Evolutionary conservation across 2,113 vertebrate species (phyloP).

Genomic region (Talpa occidentalis): DNA sequence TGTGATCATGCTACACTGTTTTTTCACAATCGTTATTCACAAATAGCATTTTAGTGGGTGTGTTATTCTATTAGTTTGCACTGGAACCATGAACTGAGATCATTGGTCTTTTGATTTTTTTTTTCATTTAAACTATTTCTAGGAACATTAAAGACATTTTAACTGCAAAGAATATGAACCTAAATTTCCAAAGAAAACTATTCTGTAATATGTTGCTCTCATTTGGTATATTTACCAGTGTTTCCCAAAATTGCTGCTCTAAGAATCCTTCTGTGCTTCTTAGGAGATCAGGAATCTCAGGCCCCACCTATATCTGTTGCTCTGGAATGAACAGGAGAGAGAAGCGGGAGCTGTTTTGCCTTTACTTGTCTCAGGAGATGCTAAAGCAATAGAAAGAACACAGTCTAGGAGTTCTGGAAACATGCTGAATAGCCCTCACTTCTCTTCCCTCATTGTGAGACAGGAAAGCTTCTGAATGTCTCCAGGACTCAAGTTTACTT

Average conservation of each 20-base stretch:
- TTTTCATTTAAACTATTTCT: neutral
- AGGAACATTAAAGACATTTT: neutral
- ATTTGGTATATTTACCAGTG: neutral
- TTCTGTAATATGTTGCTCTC: neutral
- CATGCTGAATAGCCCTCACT: neutral
- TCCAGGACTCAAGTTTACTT: neutral
- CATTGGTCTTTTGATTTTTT: slow-evolving; percentile 30
- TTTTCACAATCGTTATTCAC: neutral
- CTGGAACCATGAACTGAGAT: neutral
- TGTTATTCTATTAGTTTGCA: neutral
- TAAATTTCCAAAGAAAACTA: slow-evolving; percentile 47
- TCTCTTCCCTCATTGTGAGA: neutral
- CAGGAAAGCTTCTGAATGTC: neutral
- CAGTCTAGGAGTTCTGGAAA: neutral
- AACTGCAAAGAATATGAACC: neutral
- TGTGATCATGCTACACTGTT: neutral
- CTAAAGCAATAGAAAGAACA: neutral
- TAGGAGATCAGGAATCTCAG: neutral
- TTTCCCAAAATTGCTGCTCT: neutral
- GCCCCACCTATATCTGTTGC: neutral
- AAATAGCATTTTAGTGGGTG: neutral
- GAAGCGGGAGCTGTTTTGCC: neutral
- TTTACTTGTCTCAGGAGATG: neutral
- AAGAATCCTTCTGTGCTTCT: neutral
- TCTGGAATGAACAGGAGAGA: neutral